Evolutionary conservation across 1,140 invertebrate genomes (phyloP), one percentile per base, ranked within the genome.

Genomic region (Myzus persicae): DNA sequence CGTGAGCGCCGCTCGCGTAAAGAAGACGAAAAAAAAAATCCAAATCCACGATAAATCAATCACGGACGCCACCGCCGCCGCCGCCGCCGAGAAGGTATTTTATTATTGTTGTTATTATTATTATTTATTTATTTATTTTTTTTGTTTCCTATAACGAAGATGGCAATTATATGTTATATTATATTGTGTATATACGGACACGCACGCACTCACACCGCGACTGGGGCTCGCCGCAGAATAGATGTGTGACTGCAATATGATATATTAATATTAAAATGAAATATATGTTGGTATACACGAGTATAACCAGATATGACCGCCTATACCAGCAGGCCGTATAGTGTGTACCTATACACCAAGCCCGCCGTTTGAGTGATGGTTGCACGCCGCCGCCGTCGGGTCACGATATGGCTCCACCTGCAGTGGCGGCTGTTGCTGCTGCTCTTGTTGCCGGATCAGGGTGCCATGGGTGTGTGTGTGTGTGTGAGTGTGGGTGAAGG

Each of bases 21-120:
- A 44, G 42, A 26, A 81, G 84, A 67, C 6, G 46, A 59, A 38
- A 84, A 92, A 92, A 92, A 76, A 76, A 76, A 76, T 22, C 14
- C 14, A 76, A 76, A 93, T 84, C 81, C 91, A 93, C 91, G 81
- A 93, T 93, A 93, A 93, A 93, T 93, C 91, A 93, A 93, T 93
- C 91, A 93, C 67, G 11, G 42, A 81, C 40, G 7, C 18, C 36
- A 31, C 38, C 82, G 82, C 24, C 90, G 88, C 36, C 76, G 76
- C 36, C 40, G 46, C 18, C 36, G 42, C 38, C 82, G 82, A 84
- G 44, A 51, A 84, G 67, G 48, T 93, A 84, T 82, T 93, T 48
- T 90, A 67, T 90, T 42, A 89, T 51, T 89, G 48, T 59, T 59
- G 20, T 54, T 93, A 26, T 40, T 51, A 51, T n/a, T n/a, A n/a